These are phyloP conservation scores for Zophobas morio DNA, from an alignment of 1,140 invertebrate genomes.

Conservation along the genomic window DNA sequence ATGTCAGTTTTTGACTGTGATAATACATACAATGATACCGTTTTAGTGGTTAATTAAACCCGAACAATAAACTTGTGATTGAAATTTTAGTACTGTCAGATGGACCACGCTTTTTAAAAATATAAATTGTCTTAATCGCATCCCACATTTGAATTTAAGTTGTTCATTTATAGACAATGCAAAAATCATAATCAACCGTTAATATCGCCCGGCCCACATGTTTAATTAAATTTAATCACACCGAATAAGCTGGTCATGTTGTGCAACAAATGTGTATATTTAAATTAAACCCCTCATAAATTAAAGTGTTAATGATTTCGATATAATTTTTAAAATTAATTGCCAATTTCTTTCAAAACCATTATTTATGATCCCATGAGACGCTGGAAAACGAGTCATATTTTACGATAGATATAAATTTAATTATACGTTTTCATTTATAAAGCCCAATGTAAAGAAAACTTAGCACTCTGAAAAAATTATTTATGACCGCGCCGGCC, in stretches of 20 bases:
- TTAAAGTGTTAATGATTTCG: constrained; percentile 13
- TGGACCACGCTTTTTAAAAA: no score
- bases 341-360: constrained; percentile 17
- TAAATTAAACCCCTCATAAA: constrained; percentile 16
- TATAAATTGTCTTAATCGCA: background rate
- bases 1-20: no score
- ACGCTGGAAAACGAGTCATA: background rate
- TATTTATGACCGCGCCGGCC: background rate
- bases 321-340: constrained; percentile 30
- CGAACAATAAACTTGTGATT: no score
- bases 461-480: background rate
- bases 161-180: background rate
- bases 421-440: constrained; percentile 12
- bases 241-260: background rate
- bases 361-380: background rate
- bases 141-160: constrained; percentile 12
- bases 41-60: no score
- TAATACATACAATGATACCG: no score
- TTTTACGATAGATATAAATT: constrained; percentile 14
- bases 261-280: constrained; percentile 6
- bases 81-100: no score
- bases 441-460: constrained; percentile 6
- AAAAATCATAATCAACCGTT: constrained; percentile 5
- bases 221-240: constrained; percentile 19
- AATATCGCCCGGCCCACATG: background rate